Evolutionary conservation across 2,797 vertebrate genomes (phyloP), one percentile per base, ranked within the genome.

Genomic region (Ispidina picta): DNA sequence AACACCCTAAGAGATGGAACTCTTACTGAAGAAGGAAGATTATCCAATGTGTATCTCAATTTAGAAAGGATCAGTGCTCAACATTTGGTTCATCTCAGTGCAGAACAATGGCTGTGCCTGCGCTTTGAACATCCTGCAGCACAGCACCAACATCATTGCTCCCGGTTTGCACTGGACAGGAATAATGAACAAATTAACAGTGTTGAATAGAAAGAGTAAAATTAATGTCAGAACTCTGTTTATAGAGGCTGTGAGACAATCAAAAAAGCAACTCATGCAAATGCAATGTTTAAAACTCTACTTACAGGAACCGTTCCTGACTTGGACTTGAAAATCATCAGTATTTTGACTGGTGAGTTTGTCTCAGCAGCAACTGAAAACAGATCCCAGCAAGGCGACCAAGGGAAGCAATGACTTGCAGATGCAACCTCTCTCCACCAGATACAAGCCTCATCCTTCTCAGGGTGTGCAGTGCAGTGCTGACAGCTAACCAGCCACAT

Each of bases 171-270:
- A 3, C 79, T 66, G 62, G 72, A 55, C 52, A 59, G 58, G 84
- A 75, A 83, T 69, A 84, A 56, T 64, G 71, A 48, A 59, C 65
- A 77, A 91, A 91, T 92, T 84, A 92, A 25, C 73, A 54, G 17
- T 60, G 80, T 62, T 84, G 88, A 92, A 88, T 58, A 91, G 88
- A 82, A 44, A 44, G 15, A 86, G 65, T 21, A 79, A 93, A 93
- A 93, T 91, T 86, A 94, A 95, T 69, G 78, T 68, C 91, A 93
- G 89, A 88, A 65, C 64, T 74, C 60, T 80, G 68, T 79, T 86
- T 74, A 58, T 83, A 68, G 79, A 92, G 66, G 18, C 72, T 90
- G 75, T 0, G 1, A 86, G 92, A 72, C 87, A 92, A 89, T 15
- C 21, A 46, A 82, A 70, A 87, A 52, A 49, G 29, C 21, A 49